Evolutionary conservation across 2,797 vertebrate species (phyloP).

Genomic region (Gorsachius magnificus): DNA sequence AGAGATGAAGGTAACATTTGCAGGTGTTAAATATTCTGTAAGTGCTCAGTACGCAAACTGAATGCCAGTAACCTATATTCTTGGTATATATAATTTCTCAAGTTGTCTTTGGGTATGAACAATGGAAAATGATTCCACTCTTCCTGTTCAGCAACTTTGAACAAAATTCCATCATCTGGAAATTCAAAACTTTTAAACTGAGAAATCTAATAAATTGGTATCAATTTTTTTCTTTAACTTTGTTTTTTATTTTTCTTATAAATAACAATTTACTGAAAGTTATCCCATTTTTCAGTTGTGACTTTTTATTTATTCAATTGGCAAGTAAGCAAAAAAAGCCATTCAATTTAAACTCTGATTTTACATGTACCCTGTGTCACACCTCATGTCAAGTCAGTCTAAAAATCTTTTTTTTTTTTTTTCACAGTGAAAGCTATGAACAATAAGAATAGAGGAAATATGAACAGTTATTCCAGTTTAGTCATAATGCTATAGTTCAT

Average conservation of each 20-base stretch:
- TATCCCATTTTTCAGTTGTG: neutral
- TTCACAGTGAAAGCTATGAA: fast-evolving
- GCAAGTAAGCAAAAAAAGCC: neutral
- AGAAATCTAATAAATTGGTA: neutral
- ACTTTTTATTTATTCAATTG: neutral
- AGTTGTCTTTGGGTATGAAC: neutral
- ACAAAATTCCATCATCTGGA: neutral
- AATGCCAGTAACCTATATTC: neutral
- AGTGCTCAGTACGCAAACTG: neutral
- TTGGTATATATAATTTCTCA: neutral
- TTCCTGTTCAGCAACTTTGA: neutral
- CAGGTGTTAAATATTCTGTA: neutral
- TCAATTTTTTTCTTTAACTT: neutral
- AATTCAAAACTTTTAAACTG: neutral
- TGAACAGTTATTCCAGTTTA: neutral
- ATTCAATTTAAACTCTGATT: neutral
- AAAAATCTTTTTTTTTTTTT: neutral
- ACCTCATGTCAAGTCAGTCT: neutral
- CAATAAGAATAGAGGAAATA: neutral
- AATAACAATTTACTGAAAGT: neutral
- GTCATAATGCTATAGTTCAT: neutral
- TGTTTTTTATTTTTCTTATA: neutral
- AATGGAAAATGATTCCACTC: neutral
- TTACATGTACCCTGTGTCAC: neutral
- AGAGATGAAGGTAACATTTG: neutral